phyloP scores from a whole-genome alignment of 2,888 invertebrate genomes.

The Ophonus ardosiacus region DNA sequence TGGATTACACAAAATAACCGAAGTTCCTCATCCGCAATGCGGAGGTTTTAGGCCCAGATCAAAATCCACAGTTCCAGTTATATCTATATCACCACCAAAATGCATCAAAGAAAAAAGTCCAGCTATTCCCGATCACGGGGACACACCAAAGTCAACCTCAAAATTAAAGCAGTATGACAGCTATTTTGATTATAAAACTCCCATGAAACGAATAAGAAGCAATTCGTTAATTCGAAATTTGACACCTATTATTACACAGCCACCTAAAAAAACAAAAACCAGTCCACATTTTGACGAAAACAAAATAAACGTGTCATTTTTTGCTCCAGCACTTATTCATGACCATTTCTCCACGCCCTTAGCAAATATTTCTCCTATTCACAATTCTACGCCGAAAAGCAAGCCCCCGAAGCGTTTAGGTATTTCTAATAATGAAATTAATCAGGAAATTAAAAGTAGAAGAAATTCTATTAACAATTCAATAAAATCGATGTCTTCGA shows the following conservation, averaged over 20 bases:
- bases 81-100: constrained; percentile 20
- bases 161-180: constrained; percentile 28
- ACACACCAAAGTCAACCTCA: constrained; percentile 18
- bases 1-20: constrained; percentile 6
- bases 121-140: neutral
- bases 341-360: constrained; percentile 50
- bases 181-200: constrained; percentile 57
- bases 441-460: constrained; percentile 25
- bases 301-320: constrained; percentile 49
- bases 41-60: constrained; percentile 43
- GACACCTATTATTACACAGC: constrained; percentile 2
- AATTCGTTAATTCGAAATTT: constrained; percentile 12
- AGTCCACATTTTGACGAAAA: constrained; percentile 37
- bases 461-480: constrained; percentile 11
- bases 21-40: constrained; percentile 1
- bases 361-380: constrained; percentile 50
- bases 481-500: constrained; percentile 10
- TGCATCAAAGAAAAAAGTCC: constrained; percentile 10
- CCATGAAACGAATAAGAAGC: constrained; percentile 57
- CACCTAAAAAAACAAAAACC: constrained; percentile 48
- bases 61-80: constrained; percentile 28
- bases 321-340: constrained; percentile 52
- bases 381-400: constrained; percentile 53
- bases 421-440: constrained; percentile 42
- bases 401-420: constrained; percentile 10